Evolutionary conservation across 2,797 vertebrate genomes (phyloP).

Genomic region (Pangasius djambal): DNA sequence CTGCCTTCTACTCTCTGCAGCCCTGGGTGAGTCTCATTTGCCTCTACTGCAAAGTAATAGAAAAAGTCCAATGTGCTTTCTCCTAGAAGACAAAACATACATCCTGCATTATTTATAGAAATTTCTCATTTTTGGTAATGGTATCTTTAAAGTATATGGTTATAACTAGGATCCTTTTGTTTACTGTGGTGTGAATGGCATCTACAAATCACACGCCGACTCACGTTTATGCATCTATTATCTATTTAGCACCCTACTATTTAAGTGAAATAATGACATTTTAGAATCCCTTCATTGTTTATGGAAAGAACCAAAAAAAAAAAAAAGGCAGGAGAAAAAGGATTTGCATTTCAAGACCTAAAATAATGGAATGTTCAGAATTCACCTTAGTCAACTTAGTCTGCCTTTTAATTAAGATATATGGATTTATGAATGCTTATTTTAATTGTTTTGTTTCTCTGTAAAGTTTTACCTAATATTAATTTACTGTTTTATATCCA

Average conservation of each 20-base stretch:
- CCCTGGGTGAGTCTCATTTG: constrained; percentile 84
- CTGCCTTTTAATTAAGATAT: background rate
- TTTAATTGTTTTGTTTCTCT: background rate
- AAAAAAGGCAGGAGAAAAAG: background rate
- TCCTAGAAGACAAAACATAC: constrained; percentile 64
- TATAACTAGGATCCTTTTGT: background rate
- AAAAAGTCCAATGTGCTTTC: constrained; percentile 84
- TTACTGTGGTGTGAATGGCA: background rate
- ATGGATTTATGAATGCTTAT: background rate
- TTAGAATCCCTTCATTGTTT: background rate
- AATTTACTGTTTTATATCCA: background rate
- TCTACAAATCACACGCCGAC: background rate
- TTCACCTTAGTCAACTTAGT: background rate
- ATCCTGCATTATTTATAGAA: background rate
- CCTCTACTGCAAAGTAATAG: constrained; percentile 81
- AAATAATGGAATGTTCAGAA: background rate
- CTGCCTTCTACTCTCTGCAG: constrained; percentile 78
- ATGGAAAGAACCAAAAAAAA: background rate
- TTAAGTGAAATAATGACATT: background rate
- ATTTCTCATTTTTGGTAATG: background rate
- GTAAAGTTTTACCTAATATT: background rate
- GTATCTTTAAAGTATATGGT: background rate
- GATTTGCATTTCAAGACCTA: background rate
- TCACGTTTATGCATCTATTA: background rate
- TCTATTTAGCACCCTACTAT: background rate